phyloP scores from a whole-genome alignment of 2,797 vertebrate species.

The Danio albolineatus region DNA sequence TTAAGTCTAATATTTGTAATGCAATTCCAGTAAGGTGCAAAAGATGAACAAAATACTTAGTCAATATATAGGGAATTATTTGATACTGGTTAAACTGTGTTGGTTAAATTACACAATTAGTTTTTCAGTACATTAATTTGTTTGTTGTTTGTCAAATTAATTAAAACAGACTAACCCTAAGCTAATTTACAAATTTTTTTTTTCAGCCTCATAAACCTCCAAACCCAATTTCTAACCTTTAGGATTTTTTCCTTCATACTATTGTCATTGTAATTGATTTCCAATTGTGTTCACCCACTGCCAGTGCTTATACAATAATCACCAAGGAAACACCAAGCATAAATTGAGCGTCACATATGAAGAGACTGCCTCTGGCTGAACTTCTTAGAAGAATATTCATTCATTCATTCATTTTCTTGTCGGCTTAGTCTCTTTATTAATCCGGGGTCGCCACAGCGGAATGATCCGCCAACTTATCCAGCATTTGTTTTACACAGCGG shows the following conservation, averaged over 20 bases:
- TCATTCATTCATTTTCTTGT: no score
- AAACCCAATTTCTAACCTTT: neutral
- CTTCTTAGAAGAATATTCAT: neutral
- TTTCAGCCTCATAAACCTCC: neutral
- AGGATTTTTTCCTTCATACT: neutral
- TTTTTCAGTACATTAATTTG: neutral
- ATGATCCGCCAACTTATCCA: no score
- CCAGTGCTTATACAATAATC: constrained; percentile 5
- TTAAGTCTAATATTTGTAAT: neutral
- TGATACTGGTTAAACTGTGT: neutral
- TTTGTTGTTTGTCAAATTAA: neutral
- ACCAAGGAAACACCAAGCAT: constrained; percentile 18
- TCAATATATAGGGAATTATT: neutral
- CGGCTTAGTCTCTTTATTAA: no score
- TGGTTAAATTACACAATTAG: neutral
- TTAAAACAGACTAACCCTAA: neutral
- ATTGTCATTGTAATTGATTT: neutral
- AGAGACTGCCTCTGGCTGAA: constrained; percentile 4
- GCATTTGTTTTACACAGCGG: no score
- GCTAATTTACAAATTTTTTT: no score
- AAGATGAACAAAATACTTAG: neutral
- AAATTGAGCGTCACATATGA: neutral
- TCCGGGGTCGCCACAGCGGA: no score
- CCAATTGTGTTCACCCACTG: constrained; percentile 4
- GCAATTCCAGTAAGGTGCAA: neutral